phyloP scores from a whole-genome alignment of 2,113 vertebrate species.

The Chloebia gouldiae region DNA sequence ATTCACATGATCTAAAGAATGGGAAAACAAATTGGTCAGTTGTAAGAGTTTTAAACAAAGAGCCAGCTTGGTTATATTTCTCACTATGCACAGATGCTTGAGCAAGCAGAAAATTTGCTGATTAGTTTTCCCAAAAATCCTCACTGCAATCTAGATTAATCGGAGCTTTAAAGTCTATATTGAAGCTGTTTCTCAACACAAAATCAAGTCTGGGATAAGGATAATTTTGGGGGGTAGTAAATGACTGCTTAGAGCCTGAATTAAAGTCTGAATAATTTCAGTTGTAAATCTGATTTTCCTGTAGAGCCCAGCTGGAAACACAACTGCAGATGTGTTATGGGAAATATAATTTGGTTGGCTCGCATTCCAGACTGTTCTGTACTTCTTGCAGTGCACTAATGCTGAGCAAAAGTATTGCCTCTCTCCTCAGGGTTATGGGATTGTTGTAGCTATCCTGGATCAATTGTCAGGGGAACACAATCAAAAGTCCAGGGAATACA shows the following conservation, averaged over 20 bases:
- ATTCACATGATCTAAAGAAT: background rate
- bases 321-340: background rate
- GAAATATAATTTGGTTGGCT: background rate
- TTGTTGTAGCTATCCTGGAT: background rate
- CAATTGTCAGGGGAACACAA: background rate
- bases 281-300: conserved; percentile 15
- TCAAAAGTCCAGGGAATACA: background rate
- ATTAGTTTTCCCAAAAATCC: conserved; percentile 24
- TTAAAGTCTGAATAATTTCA: conserved; percentile 26
- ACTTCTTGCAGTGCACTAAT: background rate
- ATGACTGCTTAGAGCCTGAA: conserved; percentile 9
- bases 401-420: background rate
- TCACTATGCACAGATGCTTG: conserved; percentile 9
- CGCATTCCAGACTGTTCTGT: background rate
- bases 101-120: conserved; percentile 43
- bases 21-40: background rate
- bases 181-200: conserved; percentile 37
- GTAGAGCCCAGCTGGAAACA: background rate
- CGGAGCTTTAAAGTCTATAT: background rate
- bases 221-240: background rate
- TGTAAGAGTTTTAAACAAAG: conserved; percentile 13
- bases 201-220: conserved; percentile 21
- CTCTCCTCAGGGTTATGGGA: background rate
- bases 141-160: background rate
- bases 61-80: conserved; percentile 24